These are phyloP conservation scores for Halcyon malimbica DNA, from an alignment of 2,113 vertebrate species.

Conservation along the genomic window DNA sequence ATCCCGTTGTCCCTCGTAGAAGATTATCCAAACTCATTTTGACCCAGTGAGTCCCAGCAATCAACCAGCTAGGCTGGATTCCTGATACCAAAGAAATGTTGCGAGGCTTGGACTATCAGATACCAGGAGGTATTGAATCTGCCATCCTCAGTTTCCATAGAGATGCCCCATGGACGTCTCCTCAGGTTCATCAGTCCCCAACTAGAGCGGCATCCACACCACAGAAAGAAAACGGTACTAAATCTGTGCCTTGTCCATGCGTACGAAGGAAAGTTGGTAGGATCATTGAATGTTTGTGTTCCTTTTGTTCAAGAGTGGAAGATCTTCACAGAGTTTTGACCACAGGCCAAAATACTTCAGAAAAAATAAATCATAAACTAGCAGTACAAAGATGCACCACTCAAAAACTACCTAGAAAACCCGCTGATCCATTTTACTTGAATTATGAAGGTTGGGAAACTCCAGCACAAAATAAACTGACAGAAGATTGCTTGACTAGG, in stretches of 20 bases:
- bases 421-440: background rate
- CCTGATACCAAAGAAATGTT: conserved; percentile 18
- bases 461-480: background rate
- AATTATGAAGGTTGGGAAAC: background rate
- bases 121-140: conserved; percentile 20
- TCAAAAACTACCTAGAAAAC: background rate
- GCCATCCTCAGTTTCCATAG: conserved; percentile 39
- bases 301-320: background rate
- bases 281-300: background rate
- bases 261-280: background rate
- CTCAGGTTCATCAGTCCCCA: background rate
- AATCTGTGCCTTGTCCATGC: background rate
- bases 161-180: conserved; percentile 32
- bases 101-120: conserved; percentile 11
- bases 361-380: background rate
- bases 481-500: background rate
- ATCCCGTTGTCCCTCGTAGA: background rate
- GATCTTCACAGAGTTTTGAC: background rate
- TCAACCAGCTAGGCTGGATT: conserved; percentile 12
- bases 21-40: background rate
- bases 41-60: background rate
- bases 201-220: background rate
- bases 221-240: background rate
- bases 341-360: background rate
- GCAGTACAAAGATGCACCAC: background rate